phyloP scores from a whole-genome alignment of 2,888 invertebrate species.

The Tiliacea aurago region DNA sequence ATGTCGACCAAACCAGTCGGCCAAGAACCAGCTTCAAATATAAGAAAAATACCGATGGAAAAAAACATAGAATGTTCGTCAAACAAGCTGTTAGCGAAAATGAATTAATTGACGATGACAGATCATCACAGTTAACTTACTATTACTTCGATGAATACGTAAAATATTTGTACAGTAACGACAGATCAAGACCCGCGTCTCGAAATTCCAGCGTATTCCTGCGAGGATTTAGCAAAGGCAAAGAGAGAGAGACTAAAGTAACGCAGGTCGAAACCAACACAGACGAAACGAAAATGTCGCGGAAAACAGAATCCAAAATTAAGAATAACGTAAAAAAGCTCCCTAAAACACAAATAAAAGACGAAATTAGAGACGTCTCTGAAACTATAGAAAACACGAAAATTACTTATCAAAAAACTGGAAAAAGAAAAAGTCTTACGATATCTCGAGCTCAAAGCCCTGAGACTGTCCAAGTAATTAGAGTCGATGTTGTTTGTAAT shows the following conservation, averaged over 20 bases:
- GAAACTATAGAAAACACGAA: slow-evolving; percentile 74
- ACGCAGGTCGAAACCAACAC: slow-evolving; percentile 73
- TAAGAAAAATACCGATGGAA: slow-evolving; percentile 74
- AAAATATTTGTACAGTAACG: slow-evolving; percentile 80
- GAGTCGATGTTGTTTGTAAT: slow-evolving; percentile 88
- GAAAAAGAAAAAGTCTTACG: slow-evolving; percentile 85
- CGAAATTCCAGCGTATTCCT: slow-evolving; percentile 79
- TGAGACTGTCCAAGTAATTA: slow-evolving; percentile 87
- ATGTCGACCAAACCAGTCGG: slow-evolving; percentile 74
- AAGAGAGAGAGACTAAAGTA: slow-evolving; percentile 75
- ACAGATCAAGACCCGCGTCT: slow-evolving; percentile 80
- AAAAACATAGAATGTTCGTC: slow-evolving; percentile 85
- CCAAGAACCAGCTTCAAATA: slow-evolving; percentile 84
- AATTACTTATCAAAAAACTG: slow-evolving; percentile 79
- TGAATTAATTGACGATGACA: slow-evolving; percentile 72
- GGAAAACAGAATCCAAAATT: slow-evolving; percentile 65
- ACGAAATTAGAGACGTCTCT: slow-evolving; percentile 60
- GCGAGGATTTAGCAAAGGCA: slow-evolving; percentile 69
- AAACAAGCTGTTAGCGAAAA: slow-evolving; percentile 79
- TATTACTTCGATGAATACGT: slow-evolving; percentile 85
- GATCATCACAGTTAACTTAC: slow-evolving; percentile 79
- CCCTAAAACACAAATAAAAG: slow-evolving; percentile 54
- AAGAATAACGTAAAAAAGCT: slow-evolving; percentile 62
- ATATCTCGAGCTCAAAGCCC: slow-evolving; percentile 86
- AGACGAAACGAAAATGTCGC: slow-evolving; percentile 66